Conservation (phyloP, 2,797 vertebrate genomes). For the Micrastur ruficollis region DNA sequence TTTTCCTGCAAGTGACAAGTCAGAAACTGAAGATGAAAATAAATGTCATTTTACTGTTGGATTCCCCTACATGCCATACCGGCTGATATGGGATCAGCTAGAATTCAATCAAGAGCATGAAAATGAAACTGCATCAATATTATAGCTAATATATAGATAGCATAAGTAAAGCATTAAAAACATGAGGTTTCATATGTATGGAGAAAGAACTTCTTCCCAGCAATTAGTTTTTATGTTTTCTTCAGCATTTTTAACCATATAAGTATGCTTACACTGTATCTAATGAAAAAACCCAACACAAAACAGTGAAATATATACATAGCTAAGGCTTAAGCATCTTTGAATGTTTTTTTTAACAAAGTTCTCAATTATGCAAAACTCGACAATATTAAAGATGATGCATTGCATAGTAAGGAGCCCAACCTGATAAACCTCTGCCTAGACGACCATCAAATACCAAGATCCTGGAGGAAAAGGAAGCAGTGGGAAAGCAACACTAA, state of each 20-base stretch:
- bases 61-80: neutral
- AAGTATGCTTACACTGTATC: neutral
- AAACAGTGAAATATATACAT: neutral
- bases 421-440: neutral
- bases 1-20: neutral
- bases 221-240: neutral
- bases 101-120: neutral
- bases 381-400: neutral
- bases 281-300: neutral
- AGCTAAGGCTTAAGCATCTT: neutral
- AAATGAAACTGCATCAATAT: neutral
- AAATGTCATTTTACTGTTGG: neutral
- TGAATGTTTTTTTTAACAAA: neutral
- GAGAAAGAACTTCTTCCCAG: neutral
- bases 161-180: neutral
- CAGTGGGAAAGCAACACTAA: neutral
- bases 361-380: neutral
- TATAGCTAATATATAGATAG: neutral
- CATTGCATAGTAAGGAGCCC: neutral
- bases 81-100: neutral
- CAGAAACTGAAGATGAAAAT: neutral
- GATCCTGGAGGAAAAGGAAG: neutral
- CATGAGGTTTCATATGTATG: neutral
- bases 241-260: neutral
- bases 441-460: neutral